Evolutionary conservation across 2,888 invertebrate species (phyloP).

Genomic region (Bruchidius siliquastri): DNA sequence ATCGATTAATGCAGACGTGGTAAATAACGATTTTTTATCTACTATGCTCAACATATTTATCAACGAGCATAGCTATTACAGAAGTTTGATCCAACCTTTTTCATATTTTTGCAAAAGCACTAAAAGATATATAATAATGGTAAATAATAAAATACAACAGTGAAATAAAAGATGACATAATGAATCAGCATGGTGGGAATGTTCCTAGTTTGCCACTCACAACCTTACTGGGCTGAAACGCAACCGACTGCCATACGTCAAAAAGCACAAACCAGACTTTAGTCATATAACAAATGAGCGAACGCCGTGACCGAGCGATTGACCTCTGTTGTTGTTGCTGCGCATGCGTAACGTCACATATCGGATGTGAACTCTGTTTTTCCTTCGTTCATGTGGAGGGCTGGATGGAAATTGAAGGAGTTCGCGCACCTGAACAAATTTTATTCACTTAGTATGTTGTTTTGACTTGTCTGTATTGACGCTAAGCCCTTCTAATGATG

Average conservation of each 20-base stretch:
- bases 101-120: too few relatives aligned
- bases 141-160: too few relatives aligned
- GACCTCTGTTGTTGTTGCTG: neutral
- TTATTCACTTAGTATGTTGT: neutral
- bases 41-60: too few relatives aligned
- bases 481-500: too few relatives aligned
- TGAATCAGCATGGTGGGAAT: neutral
- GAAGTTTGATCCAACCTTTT: too few relatives aligned
- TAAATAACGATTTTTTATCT: too few relatives aligned
- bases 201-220: neutral
- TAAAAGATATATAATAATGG: too few relatives aligned
- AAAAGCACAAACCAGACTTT: slow-evolving; percentile 35
- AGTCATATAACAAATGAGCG: slow-evolving; percentile 28
- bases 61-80: too few relatives aligned
- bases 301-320: neutral
- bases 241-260: slow-evolving; percentile 24
- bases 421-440: neutral
- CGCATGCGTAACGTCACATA: slow-evolving; percentile 42
- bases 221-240: neutral
- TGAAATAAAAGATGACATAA: neutral
- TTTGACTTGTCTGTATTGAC: too few relatives aligned
- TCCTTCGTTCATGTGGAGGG: neutral
- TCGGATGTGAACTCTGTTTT: slow-evolving; percentile 36
- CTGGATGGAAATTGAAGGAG: neutral
- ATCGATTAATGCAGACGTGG: too few relatives aligned